Conservation (phyloP, 2,797 vertebrate species). For the Pelodytes ibericus region DNA sequence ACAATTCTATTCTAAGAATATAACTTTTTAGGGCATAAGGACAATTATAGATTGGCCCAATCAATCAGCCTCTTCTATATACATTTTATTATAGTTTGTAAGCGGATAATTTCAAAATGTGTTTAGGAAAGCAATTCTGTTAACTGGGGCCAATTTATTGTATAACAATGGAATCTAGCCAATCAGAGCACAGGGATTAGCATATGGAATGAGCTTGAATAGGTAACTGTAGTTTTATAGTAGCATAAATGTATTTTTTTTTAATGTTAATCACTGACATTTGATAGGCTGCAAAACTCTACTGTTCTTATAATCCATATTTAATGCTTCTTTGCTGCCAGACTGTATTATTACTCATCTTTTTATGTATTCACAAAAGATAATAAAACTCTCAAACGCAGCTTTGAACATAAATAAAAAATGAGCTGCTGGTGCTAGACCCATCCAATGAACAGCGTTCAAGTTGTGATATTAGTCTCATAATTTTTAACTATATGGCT, state of each 20-base stretch:
- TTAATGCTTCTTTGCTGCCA: conserved; percentile 50
- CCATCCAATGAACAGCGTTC: conserved; percentile 47
- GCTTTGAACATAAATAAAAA: conserved; percentile 55
- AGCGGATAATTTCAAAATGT: too few relatives aligned
- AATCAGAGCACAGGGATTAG: conserved; percentile 35
- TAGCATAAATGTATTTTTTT: conserved; percentile 48
- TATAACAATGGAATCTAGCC: conserved; percentile 19
- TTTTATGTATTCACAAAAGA: conserved; percentile 52
- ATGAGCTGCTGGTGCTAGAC: conserved; percentile 39
- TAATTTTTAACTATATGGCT: conserved; percentile 54
- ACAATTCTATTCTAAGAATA: too few relatives aligned
- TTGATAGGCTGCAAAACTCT: conserved; percentile 35
- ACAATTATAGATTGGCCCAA: too few relatives aligned
- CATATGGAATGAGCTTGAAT: conserved; percentile 36
- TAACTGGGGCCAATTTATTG: conserved; percentile 13
- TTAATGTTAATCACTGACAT: conserved; percentile 42
- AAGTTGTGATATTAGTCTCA: conserved; percentile 56
- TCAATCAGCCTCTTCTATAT: too few relatives aligned
- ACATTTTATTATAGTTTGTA: too few relatives aligned
- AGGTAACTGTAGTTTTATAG: conserved; percentile 35
- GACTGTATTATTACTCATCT: conserved; percentile 54
- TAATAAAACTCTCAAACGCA: conserved; percentile 55
- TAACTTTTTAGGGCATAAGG: too few relatives aligned
- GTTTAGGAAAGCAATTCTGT: too few relatives aligned
- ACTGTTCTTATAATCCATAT: conserved; percentile 45